Conservation (phyloP, 2,113 vertebrate species). For the Chaetodon auriga region DNA sequence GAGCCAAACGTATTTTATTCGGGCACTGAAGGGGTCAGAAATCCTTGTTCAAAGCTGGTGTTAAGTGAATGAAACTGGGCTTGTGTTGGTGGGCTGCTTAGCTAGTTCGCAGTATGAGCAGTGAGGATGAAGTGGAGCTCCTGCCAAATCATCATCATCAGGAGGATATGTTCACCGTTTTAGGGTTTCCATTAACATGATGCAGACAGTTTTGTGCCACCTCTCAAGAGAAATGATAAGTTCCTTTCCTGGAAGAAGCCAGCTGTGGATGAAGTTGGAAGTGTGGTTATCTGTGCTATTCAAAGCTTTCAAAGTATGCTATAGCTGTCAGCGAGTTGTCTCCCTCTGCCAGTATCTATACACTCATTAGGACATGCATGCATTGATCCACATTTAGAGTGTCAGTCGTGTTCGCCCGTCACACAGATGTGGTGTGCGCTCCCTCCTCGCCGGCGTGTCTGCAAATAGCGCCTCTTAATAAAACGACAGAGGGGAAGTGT, state of each 20-base stretch:
- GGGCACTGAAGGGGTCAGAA: background rate
- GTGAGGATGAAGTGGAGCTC: conserved; percentile 12
- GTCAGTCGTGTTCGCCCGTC: conserved; percentile 6
- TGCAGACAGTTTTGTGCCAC: background rate
- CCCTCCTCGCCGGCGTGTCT: conserved; percentile 27
- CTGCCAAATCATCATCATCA: conserved; percentile 25
- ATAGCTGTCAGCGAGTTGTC: conserved; percentile 52
- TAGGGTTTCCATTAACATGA: background rate
- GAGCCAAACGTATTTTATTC: background rate
- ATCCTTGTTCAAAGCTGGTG: background rate
- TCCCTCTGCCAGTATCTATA: conserved; percentile 1
- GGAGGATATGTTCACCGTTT: background rate
- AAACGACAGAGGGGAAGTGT: conserved; percentile 32
- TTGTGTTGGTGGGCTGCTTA: conserved; percentile 36
- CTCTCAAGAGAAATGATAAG: conserved; percentile 14
- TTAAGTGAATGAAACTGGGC: conserved; percentile 43
- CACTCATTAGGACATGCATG: conserved; percentile 10
- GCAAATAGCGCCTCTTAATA: conserved; percentile 46
- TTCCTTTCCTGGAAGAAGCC: background rate
- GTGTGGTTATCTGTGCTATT: conserved; percentile 24
- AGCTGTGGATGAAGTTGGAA: conserved; percentile 40
- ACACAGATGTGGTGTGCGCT: conserved; percentile 45
- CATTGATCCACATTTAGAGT: conserved; percentile 22
- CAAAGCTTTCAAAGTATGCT: conserved; percentile 25
- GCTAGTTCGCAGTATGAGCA: conserved; percentile 45